Evolutionary conservation across 1,140 invertebrate species (phyloP), one percentile per base, ranked within the genome.

Genomic region (Pseudomyrmex concolor): DNA sequence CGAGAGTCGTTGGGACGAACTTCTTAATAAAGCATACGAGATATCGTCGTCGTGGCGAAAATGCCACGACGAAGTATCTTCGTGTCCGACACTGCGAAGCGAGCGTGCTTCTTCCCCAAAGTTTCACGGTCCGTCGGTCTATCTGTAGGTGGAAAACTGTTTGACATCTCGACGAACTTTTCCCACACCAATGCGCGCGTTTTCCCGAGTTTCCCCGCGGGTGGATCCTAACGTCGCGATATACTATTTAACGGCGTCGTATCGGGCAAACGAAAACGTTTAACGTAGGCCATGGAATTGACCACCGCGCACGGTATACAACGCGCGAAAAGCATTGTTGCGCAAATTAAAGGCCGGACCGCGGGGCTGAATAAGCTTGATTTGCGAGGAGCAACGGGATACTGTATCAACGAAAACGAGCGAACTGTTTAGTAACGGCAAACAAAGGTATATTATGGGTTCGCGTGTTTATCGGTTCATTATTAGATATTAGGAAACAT

Each of bases 401-500:
- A 82, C 70, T 64, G 60, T 74, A 82, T 74, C 67, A 51, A 82
- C 71, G 74, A 82, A 73, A 82, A 74, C 62, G 67, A 74, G 78
- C 70, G 59, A 74, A 64, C 67, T 82, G 78, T 74, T 82, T 82
- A 82, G 59, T 74, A 82, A 82, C 15, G 43, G 57, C 25, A 74
- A 82, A 82, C 71, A 82, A 54, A 62, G 57, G 68, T 63, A 22
- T 74, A 74, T 62, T 45, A 57, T 48, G 78, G 17, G 43, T n/a
- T 54, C 8, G 34, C 5, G 43, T 74, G 78, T 82, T 82, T 82
- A 82, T 74, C 70, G 57, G 70, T 74, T 82, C 51, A 74, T 82
- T 80, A 80, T 80, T 80, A 70, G 76, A 80, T 71, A 80, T 80
- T 80, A 70, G 76, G 76, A 80, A 80, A 80, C 66, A 59, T 80